Conservation (phyloP, 1,140 invertebrate species). For the Vanessa tameamea region DNA sequence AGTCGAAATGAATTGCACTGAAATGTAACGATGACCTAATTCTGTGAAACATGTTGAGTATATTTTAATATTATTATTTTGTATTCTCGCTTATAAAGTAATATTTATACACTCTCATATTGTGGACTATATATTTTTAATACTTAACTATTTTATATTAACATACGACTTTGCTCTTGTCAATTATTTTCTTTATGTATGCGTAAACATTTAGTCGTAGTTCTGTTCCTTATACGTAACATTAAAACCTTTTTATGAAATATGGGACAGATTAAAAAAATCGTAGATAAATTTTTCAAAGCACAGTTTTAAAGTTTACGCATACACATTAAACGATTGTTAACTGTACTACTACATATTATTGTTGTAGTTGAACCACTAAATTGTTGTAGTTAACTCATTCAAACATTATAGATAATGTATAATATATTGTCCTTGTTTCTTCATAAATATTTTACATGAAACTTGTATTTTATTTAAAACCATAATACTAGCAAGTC, state of each 20-base stretch:
- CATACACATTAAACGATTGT: constrained; percentile 34
- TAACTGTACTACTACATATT: constrained; percentile 25
- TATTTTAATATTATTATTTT: constrained; percentile 29
- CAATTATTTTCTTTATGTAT: constrained; percentile 56
- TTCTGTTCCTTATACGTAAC: not conserved
- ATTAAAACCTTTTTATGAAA: not conserved
- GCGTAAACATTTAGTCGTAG: constrained; percentile 18
- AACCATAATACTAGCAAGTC: not conserved
- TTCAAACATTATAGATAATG: constrained; percentile 74
- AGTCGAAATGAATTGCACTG: constrained; percentile 15
- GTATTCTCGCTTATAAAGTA: constrained; percentile 34
- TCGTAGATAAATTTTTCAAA: not conserved
- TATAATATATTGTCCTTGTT: constrained; percentile 79
- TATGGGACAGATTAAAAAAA: not conserved
- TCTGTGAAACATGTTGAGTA: constrained; percentile 29
- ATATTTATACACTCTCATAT: constrained; percentile 36
- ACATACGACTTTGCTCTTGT: constrained; percentile 50
- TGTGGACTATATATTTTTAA: constrained; percentile 37
- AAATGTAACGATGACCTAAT: constrained; percentile 13
- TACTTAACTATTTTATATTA: constrained; percentile 35
- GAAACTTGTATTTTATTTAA: constrained; percentile 49
- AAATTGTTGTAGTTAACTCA: constrained; percentile 75
- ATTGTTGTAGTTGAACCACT: constrained; percentile 63
- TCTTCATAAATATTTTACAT: constrained; percentile 79
- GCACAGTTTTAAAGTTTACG: constrained; percentile 14